These are phyloP conservation scores for Ormyrus rosae DNA, from an alignment of 2,888 invertebrate species.

Conservation along the genomic window DNA sequence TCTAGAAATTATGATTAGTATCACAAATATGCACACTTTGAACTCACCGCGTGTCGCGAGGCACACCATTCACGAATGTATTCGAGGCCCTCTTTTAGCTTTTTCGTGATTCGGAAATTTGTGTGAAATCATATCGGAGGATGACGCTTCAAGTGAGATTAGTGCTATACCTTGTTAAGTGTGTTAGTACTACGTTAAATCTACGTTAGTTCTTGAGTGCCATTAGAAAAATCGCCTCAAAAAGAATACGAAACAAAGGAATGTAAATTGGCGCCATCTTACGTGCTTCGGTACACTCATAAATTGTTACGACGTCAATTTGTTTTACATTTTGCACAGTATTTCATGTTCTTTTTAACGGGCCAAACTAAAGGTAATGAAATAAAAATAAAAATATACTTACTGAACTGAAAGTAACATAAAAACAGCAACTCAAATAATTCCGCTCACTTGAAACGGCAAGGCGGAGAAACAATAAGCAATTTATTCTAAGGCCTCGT, in stretches of 20 bases:
- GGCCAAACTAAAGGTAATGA: too few species aligned
- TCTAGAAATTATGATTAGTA: slow-evolving; percentile 52
- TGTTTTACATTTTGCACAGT: too few species aligned
- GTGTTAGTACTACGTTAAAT: slow-evolving; percentile 1
- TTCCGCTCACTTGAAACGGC: slow-evolving; percentile 44
- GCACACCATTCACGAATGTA: slow-evolving; percentile 17
- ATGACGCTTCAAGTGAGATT: slow-evolving; percentile 37
- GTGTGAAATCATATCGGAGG: background rate
- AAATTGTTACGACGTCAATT: too few species aligned
- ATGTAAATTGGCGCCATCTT: too few species aligned
- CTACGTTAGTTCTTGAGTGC: slow-evolving; percentile 22
- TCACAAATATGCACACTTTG: slow-evolving; percentile 57
- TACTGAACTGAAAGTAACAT: background rate
- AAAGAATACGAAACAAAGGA: too few species aligned
- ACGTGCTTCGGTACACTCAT: too few species aligned
- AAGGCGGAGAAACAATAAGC: slow-evolving; percentile 5
- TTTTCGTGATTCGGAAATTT: too few species aligned
- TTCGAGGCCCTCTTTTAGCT: background rate
- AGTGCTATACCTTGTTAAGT: background rate
- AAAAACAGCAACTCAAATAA: too few species aligned
- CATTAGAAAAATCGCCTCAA: background rate
- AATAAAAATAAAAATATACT: background rate
- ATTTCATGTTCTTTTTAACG: too few species aligned
- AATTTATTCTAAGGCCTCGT: background rate
- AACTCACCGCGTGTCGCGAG: slow-evolving; percentile 21